Percentiles rank a stretch among this genome's conserved stretches.
These are phyloP conservation scores for Blastobasis adustella DNA, from an alignment of 2,888 invertebrate species.

Conservation along the genomic window DNA sequence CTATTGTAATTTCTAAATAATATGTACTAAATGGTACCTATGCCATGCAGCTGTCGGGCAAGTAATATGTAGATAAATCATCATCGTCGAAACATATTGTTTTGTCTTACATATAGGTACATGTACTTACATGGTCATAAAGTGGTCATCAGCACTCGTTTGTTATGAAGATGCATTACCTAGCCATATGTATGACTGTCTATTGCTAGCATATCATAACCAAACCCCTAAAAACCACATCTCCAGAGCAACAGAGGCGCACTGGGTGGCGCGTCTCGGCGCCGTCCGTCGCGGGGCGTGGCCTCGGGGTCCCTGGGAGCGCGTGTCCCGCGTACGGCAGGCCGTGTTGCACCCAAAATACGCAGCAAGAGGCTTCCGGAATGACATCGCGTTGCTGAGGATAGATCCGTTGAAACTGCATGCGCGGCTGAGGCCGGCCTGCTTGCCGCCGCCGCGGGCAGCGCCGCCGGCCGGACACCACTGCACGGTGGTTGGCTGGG, in stretches of 20 bases:
- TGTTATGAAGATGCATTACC: no score
- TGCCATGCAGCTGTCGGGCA: no score
- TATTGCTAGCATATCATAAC: no score
- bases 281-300: conserved; percentile 82
- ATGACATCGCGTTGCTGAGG: conserved; percentile 83
- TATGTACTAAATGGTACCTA: no score
- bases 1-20: no score
- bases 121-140: no score
- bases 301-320: conserved; percentile 85
- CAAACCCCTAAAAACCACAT: not conserved
- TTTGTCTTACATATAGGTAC: no score
- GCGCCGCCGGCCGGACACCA: conserved; percentile 77
- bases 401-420: conserved; percentile 74
- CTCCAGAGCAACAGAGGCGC: conserved; percentile 79
- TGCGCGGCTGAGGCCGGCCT: conserved; percentile 63
- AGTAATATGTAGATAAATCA: no score
- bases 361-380: conserved; percentile 83
- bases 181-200: no score
- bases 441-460: conserved; percentile 73
- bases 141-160: no score
- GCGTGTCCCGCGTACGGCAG: conserved; percentile 76
- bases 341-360: conserved; percentile 84
- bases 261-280: conserved; percentile 88
- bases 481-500: conserved; percentile 89
- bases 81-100: no score